Conservation (phyloP, 2,797 vertebrate genomes). For the Cirrhinus mrigala region DNA sequence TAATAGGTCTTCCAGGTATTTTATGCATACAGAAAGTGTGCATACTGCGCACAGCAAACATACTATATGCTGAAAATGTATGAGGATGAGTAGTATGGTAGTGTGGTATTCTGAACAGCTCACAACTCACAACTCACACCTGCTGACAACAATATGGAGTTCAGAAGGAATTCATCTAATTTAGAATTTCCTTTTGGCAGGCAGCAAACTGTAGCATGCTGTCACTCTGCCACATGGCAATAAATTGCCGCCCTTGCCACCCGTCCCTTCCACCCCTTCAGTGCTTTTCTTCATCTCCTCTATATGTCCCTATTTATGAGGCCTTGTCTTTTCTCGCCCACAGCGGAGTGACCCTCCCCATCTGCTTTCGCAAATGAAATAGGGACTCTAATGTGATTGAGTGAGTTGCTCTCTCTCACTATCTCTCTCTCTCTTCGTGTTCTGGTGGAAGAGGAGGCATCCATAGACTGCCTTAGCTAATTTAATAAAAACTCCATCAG, state of each 20-base stretch:
- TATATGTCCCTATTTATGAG: constrained; percentile 65
- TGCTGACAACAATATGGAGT: constrained; percentile 50
- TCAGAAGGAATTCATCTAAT: constrained; percentile 54
- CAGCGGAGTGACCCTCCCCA: constrained; percentile 71
- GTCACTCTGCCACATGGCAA: constrained; percentile 49
- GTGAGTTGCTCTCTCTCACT: constrained; percentile 35
- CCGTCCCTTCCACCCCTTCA: constrained; percentile 16
- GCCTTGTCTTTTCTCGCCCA: constrained; percentile 72
- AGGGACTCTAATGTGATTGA: constrained; percentile 84
- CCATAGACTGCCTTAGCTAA: constrained; percentile 61
- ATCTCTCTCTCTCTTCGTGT: constrained; percentile 43
- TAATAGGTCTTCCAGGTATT: not conserved
- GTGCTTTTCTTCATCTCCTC: constrained; percentile 50
- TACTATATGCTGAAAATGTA: not conserved
- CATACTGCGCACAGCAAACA: not conserved
- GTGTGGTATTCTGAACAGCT: not conserved
- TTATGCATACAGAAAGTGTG: not conserved
- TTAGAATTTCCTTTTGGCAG: constrained; percentile 57
- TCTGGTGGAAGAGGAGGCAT: constrained; percentile 56
- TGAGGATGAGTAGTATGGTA: not conserved
- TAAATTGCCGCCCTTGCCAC: constrained; percentile 44
- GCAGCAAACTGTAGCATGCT: constrained; percentile 25
- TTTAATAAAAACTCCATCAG: constrained; percentile 69
- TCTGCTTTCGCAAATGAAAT: constrained; percentile 78
- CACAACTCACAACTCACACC: constrained; percentile 34